Conservation (phyloP, 2,113 vertebrate species). For the Carassius auratus region DNA sequence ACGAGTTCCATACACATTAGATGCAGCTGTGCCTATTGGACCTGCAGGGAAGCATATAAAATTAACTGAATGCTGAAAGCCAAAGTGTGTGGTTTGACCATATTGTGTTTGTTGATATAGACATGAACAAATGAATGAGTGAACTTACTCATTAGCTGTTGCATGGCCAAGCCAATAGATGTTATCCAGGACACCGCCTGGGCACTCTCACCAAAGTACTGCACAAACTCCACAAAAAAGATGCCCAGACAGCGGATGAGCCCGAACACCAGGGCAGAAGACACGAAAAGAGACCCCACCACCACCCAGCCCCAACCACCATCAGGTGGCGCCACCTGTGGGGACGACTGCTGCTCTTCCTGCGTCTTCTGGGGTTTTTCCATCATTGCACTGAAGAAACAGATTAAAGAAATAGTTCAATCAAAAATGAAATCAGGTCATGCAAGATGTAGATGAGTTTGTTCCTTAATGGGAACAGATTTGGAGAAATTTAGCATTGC, state of each 20-base stretch:
- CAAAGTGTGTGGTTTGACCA: neutral
- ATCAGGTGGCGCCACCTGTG: conserved; percentile 67
- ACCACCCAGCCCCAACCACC: conserved; percentile 87
- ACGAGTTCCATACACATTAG: conserved; percentile 79
- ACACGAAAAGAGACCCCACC: conserved; percentile 81
- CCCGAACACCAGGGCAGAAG: conserved; percentile 84
- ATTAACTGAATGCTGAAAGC: neutral
- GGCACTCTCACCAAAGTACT: conserved; percentile 79
- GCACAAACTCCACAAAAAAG: conserved; percentile 87
- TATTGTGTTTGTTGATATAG: neutral
- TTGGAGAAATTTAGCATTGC: neutral
- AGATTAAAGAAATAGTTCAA: neutral
- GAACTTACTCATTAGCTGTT: conserved; percentile 87
- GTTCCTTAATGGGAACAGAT: neutral
- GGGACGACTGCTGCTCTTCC: neutral
- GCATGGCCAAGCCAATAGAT: conserved; percentile 83
- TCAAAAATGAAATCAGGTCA: neutral
- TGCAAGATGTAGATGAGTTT: neutral
- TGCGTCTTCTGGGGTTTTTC: conserved; percentile 37
- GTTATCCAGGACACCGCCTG: conserved; percentile 88
- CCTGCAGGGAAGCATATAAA: conserved; percentile 68
- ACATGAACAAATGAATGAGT: neutral
- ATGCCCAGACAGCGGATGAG: conserved; percentile 84
- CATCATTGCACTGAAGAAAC: conserved; percentile 59
- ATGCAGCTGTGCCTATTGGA: conserved; percentile 81